Evolutionary conservation across 2,797 vertebrate genomes (phyloP).

Genomic region (Sebastes baramenuke): DNA sequence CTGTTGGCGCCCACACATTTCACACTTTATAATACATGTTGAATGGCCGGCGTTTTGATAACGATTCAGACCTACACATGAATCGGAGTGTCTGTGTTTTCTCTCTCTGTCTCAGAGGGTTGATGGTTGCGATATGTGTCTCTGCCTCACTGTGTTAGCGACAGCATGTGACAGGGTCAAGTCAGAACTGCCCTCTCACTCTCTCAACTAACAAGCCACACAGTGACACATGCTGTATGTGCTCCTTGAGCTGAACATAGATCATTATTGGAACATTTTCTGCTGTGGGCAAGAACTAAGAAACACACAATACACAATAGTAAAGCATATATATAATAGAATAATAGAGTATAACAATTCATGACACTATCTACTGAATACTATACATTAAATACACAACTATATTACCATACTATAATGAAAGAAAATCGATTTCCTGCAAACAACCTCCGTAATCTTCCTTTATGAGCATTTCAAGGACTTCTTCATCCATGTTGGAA

Average conservation of each 20-base stretch:
- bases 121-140: neutral
- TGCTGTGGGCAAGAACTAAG: neutral
- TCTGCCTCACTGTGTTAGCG: neutral
- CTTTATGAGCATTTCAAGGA: neutral
- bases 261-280: constrained; percentile 29
- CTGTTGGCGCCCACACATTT: neutral
- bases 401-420: neutral
- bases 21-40: neutral
- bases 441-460: neutral
- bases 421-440: neutral
- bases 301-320: neutral
- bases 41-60: neutral
- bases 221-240: constrained; percentile 21
- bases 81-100: neutral
- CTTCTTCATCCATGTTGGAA: neutral
- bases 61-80: neutral
- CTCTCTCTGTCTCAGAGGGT: neutral
- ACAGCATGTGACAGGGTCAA: constrained; percentile 47
- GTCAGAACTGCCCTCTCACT: constrained; percentile 24
- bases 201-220: constrained; percentile 37
- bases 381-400: neutral
- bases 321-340: too few species aligned
- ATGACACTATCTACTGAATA: neutral
- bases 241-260: constrained; percentile 19
- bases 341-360: too few species aligned